phyloP scores from a whole-genome alignment of 2,888 invertebrate genomes.

The Platycheirus albimanus region DNA sequence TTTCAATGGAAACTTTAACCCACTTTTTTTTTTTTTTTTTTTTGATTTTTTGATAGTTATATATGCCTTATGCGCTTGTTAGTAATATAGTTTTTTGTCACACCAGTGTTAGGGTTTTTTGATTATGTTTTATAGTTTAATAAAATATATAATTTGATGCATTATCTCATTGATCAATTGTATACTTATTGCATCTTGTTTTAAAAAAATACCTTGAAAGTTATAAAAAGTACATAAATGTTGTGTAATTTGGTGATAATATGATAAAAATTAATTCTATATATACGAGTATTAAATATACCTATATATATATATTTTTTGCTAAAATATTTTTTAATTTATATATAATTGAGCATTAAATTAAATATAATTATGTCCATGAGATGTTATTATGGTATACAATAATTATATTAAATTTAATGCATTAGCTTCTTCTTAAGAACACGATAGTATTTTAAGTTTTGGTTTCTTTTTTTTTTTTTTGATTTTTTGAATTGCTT shows the following conservation, averaged over 20 bases:
- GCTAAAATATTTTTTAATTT: too few relatives aligned
- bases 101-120: slow-evolving; percentile 42
- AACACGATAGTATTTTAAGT: background rate
- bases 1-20: slow-evolving; percentile 56
- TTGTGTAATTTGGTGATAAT: too few relatives aligned
- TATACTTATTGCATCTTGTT: slow-evolving; percentile 58
- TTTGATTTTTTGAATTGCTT: slow-evolving; percentile 63
- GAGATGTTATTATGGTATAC: too few relatives aligned
- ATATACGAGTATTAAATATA: slow-evolving; percentile 69
- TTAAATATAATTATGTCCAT: too few relatives aligned
- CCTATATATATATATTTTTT: too few relatives aligned
- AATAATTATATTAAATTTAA: too few relatives aligned
- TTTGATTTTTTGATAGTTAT: slow-evolving; percentile 47
- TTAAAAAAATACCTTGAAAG: too few relatives aligned
- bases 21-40: too few relatives aligned
- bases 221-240: too few relatives aligned
- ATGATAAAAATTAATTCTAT: slow-evolving; percentile 42
- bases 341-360: too few relatives aligned
- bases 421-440: slow-evolving; percentile 4
- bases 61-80: slow-evolving; percentile 74
- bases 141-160: slow-evolving; percentile 44
- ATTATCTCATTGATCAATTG: slow-evolving; percentile 65
- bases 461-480: slow-evolving; percentile 48
- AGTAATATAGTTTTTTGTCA: slow-evolving; percentile 60
- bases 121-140: slow-evolving; percentile 33